Evolutionary conservation across 2,113 vertebrate genomes (phyloP), one percentile per base, ranked within the genome.

Genomic region (Festucalex cinctus): DNA sequence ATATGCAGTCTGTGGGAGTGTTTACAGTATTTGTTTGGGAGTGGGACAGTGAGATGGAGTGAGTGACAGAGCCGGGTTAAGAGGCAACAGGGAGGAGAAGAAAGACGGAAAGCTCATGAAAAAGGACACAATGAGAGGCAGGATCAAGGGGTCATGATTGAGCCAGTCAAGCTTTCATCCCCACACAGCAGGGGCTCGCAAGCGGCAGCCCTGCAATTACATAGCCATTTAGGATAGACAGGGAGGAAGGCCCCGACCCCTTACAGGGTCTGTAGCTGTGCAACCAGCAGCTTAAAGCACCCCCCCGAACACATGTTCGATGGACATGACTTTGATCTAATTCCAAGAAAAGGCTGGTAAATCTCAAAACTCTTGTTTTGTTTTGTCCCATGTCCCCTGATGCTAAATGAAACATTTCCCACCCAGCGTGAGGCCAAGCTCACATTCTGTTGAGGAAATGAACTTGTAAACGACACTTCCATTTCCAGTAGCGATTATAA

Each of bases 141-240:
- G 72, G 83, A 81, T 85, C 77, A 75, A 70, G 65, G 69, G 83
- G 85, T 88, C 86, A 80, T 71, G 69, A 80, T 49, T 77, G 83
- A 79, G 80, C 80, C 76, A 80, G 76, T 80, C 64, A 53, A 81
- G 79, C 83, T 78, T 82, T 86, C 82, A 83, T 84, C 84, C 80
- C 71, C 48, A 53, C 84, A 60, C 87, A 80, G 84, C 77, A 35
- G 88, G 88, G 61, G 51, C 64, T 58, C 66, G 44, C 68, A 36
- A 76, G 80, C 83, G 74, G 77, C 78, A 86, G 84, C 81, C 72
- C 80, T 69, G 80, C 83, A 88, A 87, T 89, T 87, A 88, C 77
- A 83, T 57, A 74, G 86, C 76, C 75, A 78, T 87, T 89, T 86
- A 87, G 70, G 66, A 78, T 69, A 78, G 73, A 65, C 74, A 56